Conservation (phyloP, 1,140 invertebrate genomes). For the Adoxophyes honmai region DNA sequence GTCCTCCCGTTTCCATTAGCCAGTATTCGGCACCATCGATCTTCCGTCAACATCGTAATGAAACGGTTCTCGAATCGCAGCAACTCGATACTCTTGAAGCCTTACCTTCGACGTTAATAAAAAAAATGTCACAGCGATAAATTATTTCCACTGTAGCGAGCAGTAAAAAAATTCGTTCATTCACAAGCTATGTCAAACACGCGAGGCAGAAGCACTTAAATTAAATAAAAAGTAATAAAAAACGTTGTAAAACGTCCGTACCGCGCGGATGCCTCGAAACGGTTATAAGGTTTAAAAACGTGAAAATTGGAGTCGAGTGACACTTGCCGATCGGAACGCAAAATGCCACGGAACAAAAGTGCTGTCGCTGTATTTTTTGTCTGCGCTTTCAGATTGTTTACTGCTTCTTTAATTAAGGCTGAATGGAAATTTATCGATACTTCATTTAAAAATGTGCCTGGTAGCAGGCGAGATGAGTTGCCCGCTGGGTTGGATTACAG, state of each 20-base stretch:
- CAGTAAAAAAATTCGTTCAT: slow-evolving; percentile 26
- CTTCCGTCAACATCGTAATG: too few species aligned
- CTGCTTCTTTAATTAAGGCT: too few species aligned
- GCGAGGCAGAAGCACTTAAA: slow-evolving; percentile 17
- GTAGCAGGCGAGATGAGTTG: too few species aligned
- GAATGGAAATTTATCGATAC: too few species aligned
- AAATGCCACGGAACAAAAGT: not conserved
- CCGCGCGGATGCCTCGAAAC: slow-evolving; percentile 26
- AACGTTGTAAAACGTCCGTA: slow-evolving; percentile 27
- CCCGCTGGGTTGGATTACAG: too few species aligned
- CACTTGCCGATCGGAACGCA: not conserved
- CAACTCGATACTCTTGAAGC: too few species aligned
- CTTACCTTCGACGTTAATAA: not conserved
- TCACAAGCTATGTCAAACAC: slow-evolving; percentile 21
- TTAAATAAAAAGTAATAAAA: slow-evolving; percentile 23
- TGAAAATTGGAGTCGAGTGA: not conserved
- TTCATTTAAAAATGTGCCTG: too few species aligned
- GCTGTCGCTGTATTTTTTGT: not conserved
- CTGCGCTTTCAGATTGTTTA: not conserved
- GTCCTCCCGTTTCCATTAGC: too few species aligned
- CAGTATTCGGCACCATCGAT: too few species aligned
- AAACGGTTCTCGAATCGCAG: too few species aligned
- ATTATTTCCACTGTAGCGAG: slow-evolving; percentile 5
- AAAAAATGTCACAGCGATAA: slow-evolving; percentile 1
- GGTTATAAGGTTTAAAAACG: slow-evolving; percentile 29